Percentiles rank a stretch among this genome's conserved stretches.
Evolutionary conservation across 2,113 vertebrate species (phyloP).

Genomic region (Aegithalos caudatus): DNA sequence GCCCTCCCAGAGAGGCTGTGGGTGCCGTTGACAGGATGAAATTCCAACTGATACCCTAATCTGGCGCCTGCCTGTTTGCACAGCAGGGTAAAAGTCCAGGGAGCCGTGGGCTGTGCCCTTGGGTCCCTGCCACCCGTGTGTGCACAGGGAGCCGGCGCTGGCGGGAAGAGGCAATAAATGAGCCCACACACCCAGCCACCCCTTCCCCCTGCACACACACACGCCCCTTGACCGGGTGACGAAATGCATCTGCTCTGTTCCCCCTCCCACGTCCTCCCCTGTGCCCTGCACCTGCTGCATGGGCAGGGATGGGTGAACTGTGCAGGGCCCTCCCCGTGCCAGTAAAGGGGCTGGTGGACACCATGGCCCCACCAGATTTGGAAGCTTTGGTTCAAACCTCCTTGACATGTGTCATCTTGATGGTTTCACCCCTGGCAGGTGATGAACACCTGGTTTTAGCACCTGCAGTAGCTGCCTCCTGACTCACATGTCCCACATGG

Average conservation of each 20-base stretch:
- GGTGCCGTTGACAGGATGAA: constrained; percentile 52
- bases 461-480: not conserved
- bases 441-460: not conserved
- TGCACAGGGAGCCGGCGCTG: constrained; percentile 32
- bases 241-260: not conserved
- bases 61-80: constrained; percentile 61
- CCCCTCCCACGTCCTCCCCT: not conserved
- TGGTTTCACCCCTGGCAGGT: not conserved
- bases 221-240: not conserved
- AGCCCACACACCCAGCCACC: not conserved
- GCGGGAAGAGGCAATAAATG: constrained; percentile 60
- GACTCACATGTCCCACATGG: accelerated
- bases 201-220: constrained; percentile 53
- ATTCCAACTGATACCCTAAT: constrained; percentile 52
- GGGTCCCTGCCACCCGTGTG: constrained; percentile 25
- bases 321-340: not conserved
- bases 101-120: not conserved
- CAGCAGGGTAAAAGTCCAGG: constrained; percentile 56
- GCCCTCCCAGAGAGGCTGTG: not conserved
- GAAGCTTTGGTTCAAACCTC: not conserved
- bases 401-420: not conserved
- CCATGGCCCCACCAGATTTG: not conserved
- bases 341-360: not conserved
- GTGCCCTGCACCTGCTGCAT: not conserved
- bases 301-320: not conserved